Evolutionary conservation across 2,113 vertebrate genomes (phyloP).

Genomic region (Siniperca chuatsi): DNA sequence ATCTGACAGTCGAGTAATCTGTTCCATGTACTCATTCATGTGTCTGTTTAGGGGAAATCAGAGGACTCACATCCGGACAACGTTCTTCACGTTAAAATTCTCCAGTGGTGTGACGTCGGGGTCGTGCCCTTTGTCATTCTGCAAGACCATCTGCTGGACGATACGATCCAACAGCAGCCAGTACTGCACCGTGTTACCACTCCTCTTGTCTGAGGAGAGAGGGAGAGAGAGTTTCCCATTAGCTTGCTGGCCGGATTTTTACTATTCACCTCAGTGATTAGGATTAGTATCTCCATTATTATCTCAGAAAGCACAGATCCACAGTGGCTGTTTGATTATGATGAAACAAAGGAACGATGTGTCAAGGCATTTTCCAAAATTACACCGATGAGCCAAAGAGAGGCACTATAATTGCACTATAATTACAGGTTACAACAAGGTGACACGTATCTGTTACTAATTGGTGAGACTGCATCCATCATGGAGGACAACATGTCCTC

Average conservation of each 20-base stretch:
- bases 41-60: not conserved
- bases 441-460: not conserved
- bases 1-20: slow-evolving; percentile 26
- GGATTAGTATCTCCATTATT: not conserved
- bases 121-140: slow-evolving; percentile 98
- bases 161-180: slow-evolving; percentile 98
- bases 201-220: slow-evolving; percentile 91
- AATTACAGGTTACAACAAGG: slow-evolving; percentile 19
- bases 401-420: not conserved
- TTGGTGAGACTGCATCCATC: not conserved
- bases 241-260: not conserved
- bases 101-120: slow-evolving; percentile 95
- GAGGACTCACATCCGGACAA: slow-evolving; percentile 95
- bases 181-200: slow-evolving; percentile 98
- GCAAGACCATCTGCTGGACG: slow-evolving; percentile 97
- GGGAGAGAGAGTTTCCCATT: slow-evolving; percentile 12
- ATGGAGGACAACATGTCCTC: slow-evolving; percentile 3
- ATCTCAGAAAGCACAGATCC: slow-evolving; percentile 1
- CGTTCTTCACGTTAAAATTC: slow-evolving; percentile 99
- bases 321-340: slow-evolving; percentile 3
- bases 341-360: slow-evolving; percentile 4
- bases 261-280: not conserved
- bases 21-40: slow-evolving; percentile 32
- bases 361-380: not conserved
- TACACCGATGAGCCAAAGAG: not conserved